Evolutionary conservation across 2,888 invertebrate species (phyloP).

Genomic region (Xylota segnis): DNA sequence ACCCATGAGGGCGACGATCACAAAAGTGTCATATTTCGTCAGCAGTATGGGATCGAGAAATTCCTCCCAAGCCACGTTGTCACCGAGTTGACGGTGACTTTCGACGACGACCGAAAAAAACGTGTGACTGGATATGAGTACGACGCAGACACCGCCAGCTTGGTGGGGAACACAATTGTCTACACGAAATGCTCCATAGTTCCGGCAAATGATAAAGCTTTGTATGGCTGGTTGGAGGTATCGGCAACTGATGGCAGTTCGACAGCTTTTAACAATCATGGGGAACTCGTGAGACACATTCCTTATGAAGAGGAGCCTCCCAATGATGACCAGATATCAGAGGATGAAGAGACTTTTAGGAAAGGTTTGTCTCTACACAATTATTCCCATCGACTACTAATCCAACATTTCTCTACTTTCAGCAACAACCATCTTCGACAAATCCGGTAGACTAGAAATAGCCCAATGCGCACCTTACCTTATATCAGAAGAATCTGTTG

Average conservation of each 20-base stretch:
- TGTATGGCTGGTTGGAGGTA: slow-evolving; percentile 34
- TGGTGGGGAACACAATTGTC: slow-evolving; percentile 11
- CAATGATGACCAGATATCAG: background rate
- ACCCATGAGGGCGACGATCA: slow-evolving; percentile 5
- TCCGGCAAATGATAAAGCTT: slow-evolving; percentile 21
- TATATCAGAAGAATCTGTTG: slow-evolving; percentile 2
- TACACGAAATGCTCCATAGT: slow-evolving; percentile 17
- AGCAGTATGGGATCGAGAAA: slow-evolving; percentile 13
- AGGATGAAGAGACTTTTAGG: slow-evolving; percentile 1
- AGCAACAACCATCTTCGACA: slow-evolving; percentile 42
- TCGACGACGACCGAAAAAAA: slow-evolving; percentile 26
- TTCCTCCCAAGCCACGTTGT: slow-evolving; percentile 33
- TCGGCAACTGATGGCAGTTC: background rate
- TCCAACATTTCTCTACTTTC: background rate
- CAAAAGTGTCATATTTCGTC: slow-evolving; percentile 14
- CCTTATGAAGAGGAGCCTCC: background rate
- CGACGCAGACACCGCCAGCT: background rate
- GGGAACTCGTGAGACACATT: slow-evolving; percentile 12
- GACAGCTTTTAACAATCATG: slow-evolving; percentile 15
- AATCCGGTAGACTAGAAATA: slow-evolving; percentile 21
- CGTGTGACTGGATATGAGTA: slow-evolving; percentile 41
- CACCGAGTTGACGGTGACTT: slow-evolving; percentile 8
- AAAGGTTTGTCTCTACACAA: slow-evolving; percentile 11
- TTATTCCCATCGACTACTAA: no score
- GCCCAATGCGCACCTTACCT: slow-evolving; percentile 27